Base-by-base conservation (phyloP, 2,113 vertebrate species). In the Entosphenus tridentatus region DNA sequence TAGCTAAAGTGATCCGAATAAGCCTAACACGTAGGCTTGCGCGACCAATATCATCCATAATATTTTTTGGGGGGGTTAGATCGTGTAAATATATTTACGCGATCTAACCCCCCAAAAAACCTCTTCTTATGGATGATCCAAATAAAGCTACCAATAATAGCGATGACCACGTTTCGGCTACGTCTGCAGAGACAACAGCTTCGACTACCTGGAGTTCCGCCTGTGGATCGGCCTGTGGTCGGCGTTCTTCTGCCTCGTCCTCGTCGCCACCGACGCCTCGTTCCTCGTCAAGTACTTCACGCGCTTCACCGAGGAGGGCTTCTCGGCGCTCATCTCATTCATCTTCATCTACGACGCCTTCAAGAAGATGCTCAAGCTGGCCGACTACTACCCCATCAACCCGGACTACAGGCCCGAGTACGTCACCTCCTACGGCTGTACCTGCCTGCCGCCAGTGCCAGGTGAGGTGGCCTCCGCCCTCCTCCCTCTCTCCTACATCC, bases 201-300 rank as follows among this genome's bases (percentile, higher is more conserved):
- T 96, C 59, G 84, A 98, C 80, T 98, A 98, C 76, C 73, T 98
- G 80, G 90, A 96, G 80, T 96, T 98, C 72, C 90, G 93, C 6
- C 81, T 98, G 71, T 98, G 93, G 93, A 98, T 98, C 1, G 93
- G 93, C 67, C 75, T 98, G 72, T 98, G 93, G 93, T 96, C 93
- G 3, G 88, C 89, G 56, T 87, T 98, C 77, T 76, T 86, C 73
- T 96, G 90, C 80, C 80, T 98, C 70, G 11, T 85, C 11, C 81
- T 98, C 1, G 93, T 98, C 4, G 91, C 86, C 14, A 96, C 91
- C 0, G 93, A 98, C 0, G 91, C 93, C 79, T 96, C 90, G 76
- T 98, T 83, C 78, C 72, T 98, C 78, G 91, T 98, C 68, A 88
- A 96, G 77, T 98, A 95, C 77, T 98, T 98, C 72, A 98, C 93